phyloP scores from a whole-genome alignment of 2,113 vertebrate species.

The Sebastes schlegelii region DNA sequence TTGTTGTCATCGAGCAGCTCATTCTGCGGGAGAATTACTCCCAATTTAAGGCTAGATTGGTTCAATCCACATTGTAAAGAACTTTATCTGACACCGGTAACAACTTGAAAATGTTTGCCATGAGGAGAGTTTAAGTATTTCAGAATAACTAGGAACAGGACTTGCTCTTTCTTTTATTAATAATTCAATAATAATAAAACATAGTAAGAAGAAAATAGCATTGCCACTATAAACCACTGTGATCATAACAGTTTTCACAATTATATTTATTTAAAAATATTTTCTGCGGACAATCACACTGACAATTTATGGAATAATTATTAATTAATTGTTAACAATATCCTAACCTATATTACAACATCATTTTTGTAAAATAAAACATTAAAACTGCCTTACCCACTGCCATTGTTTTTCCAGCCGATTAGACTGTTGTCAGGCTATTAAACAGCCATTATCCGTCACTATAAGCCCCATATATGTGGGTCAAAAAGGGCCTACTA shows the following conservation, averaged over 20 bases:
- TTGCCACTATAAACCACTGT: neutral
- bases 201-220: neutral
- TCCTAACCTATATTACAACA: neutral
- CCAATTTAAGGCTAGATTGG: slow-evolving; percentile 20
- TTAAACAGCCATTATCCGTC: too few relatives aligned
- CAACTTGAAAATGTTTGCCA: neutral
- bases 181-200: neutral
- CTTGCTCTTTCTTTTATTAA: neutral
- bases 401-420: too few relatives aligned
- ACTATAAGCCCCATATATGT: too few relatives aligned
- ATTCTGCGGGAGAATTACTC: slow-evolving; percentile 31
- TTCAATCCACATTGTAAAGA: slow-evolving; percentile 13
- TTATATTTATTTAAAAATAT: neutral
- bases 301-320: too few relatives aligned
- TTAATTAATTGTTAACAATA: neutral
- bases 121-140: neutral
- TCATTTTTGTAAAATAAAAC: neutral
- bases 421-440: too few relatives aligned
- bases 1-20: slow-evolving; percentile 35
- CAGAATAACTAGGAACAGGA: neutral
- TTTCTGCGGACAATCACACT: too few relatives aligned
- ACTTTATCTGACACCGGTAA: neutral
- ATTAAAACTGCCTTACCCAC: neutral
- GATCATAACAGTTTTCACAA: neutral
- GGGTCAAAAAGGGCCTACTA: too few relatives aligned